Percentiles rank a stretch among this genome's conserved stretches.
phyloP scores from a whole-genome alignment of 2,113 vertebrate genomes.

The Melanostigma gelatinosum region DNA sequence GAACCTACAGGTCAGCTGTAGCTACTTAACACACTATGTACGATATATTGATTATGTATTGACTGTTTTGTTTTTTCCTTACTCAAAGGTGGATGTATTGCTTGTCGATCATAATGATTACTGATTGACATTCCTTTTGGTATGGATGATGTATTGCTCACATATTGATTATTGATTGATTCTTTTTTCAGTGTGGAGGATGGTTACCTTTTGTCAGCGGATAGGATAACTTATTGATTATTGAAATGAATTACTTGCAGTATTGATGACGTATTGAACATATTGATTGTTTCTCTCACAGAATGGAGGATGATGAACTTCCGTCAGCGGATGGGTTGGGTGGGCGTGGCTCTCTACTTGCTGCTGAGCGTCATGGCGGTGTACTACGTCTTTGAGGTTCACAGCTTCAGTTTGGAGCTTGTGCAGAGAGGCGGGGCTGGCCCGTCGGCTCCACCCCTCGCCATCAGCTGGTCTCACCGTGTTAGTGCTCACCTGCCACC shows the following conservation, averaged over 20 bases:
- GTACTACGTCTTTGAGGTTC: constrained; percentile 96
- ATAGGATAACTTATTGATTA: not conserved
- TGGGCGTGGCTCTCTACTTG: constrained; percentile 91
- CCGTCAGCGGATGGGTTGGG: constrained; percentile 98
- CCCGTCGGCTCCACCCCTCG: constrained; percentile 59
- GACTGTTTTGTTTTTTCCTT: not conserved
- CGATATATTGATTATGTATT: not conserved
- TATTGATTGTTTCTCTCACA: constrained; percentile 48
- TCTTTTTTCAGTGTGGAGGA: not conserved
- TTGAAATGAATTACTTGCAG: not conserved
- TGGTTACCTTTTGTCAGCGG: not conserved
- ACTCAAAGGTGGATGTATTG: constrained; percentile 94
- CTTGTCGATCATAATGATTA: not conserved
- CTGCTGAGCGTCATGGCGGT: constrained; percentile 88
- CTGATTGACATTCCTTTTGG: not conserved
- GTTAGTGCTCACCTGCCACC: constrained; percentile 87
- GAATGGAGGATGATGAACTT: constrained; percentile 99
- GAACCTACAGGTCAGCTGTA: no score
- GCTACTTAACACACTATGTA: no score
- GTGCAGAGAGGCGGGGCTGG: constrained; percentile 79
- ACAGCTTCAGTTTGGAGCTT: constrained; percentile 89
- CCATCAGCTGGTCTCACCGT: constrained; percentile 65
- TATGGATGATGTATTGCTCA: not conserved
- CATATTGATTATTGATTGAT: not conserved
- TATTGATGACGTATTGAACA: not conserved